A percentile compares a stretch with the other conserved stretches of the same genome.
Conservation (phyloP, 2,113 vertebrate genomes). For the Oryzias curvinotus region DNA sequence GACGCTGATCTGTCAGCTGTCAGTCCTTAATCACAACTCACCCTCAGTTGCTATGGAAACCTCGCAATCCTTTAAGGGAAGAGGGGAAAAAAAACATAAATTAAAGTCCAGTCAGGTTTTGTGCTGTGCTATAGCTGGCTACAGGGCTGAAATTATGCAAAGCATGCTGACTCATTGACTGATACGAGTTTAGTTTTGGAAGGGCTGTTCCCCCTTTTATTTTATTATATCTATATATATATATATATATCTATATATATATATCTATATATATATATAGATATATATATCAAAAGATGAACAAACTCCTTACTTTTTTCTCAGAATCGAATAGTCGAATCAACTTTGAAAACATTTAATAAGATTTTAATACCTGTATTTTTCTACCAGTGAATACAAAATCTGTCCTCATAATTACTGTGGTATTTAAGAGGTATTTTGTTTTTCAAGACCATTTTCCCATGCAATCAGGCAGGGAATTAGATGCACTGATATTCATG, state of each 20-base stretch:
- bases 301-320: constrained; percentile 27
- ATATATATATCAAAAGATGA: constrained; percentile 14
- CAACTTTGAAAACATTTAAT: too few species aligned
- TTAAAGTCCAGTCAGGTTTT: constrained; percentile 46
- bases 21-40: constrained; percentile 45
- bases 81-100: constrained; percentile 11
- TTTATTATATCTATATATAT: neutral
- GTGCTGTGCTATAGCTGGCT: constrained; percentile 45
- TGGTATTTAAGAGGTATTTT: neutral
- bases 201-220: constrained; percentile 19
- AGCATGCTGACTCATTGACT: constrained; percentile 53
- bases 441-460: neutral
- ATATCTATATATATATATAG: too few species aligned
- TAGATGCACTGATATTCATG: neutral
- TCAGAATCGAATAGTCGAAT: constrained; percentile 6
- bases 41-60: constrained; percentile 45
- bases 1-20: constrained; percentile 55
- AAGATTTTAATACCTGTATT: neutral
- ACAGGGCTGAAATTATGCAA: constrained; percentile 62
- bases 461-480: constrained; percentile 1
- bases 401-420: neutral
- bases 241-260: too few species aligned
- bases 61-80: constrained; percentile 11
- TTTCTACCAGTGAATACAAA: constrained; percentile 15
- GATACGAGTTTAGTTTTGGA: constrained; percentile 40